These are phyloP conservation scores for Corapipo altera DNA, from an alignment of 2,113 vertebrate species.

Conservation along the genomic window DNA sequence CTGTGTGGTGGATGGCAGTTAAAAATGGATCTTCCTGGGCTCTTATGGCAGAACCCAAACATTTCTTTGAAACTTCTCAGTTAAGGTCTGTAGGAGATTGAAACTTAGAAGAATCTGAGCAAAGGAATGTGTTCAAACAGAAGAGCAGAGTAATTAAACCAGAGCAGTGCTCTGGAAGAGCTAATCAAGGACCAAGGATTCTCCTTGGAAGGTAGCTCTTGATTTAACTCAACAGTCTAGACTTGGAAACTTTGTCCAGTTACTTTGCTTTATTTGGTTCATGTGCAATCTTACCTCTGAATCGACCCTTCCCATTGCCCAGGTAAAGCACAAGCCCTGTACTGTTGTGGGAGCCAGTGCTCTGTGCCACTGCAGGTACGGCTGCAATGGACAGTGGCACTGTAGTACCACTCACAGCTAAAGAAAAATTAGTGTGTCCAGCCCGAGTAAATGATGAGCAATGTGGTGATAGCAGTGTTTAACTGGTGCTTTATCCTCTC, in stretches of 20 bases:
- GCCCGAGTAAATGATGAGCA: not conserved
- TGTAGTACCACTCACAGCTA: not conserved
- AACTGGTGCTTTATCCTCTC: not conserved
- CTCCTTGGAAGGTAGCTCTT: not conserved
- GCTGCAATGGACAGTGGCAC: not conserved
- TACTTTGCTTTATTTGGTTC: not conserved
- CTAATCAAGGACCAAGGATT: not conserved
- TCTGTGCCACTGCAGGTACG: not conserved
- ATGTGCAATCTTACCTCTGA: fast-evolving
- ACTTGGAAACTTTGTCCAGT: not conserved
- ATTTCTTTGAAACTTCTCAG: not conserved
- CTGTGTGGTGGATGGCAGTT: not conserved
- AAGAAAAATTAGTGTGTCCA: not conserved
- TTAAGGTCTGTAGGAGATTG: not conserved
- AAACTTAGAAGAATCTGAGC: not conserved
- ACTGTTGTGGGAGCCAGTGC: fast-evolving
- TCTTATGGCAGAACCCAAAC: not conserved
- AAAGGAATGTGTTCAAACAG: not conserved
- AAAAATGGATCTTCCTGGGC: not conserved
- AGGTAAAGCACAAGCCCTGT: not conserved
- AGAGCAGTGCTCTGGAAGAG: not conserved
- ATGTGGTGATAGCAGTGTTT: not conserved
- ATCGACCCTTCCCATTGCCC: not conserved
- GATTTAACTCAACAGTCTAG: not conserved
- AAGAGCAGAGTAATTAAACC: not conserved